A percentile compares a stretch with the other conserved stretches of the same genome.
These are phyloP conservation scores for Pelecanus crispus DNA, from an alignment of 2,113 vertebrate genomes.

Conservation along the genomic window DNA sequence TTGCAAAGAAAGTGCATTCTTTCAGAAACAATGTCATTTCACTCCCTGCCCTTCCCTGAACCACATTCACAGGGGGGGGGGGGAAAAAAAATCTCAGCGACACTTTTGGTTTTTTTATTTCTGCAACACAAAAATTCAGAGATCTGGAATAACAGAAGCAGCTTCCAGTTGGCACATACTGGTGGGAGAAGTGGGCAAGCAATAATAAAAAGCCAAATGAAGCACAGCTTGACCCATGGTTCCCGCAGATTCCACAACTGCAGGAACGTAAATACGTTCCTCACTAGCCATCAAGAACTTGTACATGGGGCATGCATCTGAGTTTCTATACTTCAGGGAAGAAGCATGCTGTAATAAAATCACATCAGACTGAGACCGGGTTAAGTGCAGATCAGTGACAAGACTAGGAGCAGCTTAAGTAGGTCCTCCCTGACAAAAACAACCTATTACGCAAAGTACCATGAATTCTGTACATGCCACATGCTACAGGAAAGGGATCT, in stretches of 20 bases:
- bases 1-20: neutral
- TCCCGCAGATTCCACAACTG: neutral
- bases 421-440: neutral
- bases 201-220: neutral
- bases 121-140: neutral
- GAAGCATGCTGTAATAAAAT: neutral
- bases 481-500: neutral
- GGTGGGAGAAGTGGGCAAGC: neutral
- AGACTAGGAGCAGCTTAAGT: neutral
- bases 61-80: neutral
- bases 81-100: neutral
- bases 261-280: neutral
- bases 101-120: neutral
- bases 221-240: neutral
- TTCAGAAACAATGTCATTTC: neutral
- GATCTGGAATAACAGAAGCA: neutral
- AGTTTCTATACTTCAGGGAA: neutral
- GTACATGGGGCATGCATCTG: fast-evolving
- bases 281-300: neutral
- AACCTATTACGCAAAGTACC: neutral
- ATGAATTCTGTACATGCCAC: neutral
- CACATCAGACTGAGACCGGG: neutral
- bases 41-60: neutral
- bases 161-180: neutral
- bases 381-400: neutral